Base-by-base conservation (phyloP, 2,888 invertebrate genomes). In the Azorinus chamasolen region DNA sequence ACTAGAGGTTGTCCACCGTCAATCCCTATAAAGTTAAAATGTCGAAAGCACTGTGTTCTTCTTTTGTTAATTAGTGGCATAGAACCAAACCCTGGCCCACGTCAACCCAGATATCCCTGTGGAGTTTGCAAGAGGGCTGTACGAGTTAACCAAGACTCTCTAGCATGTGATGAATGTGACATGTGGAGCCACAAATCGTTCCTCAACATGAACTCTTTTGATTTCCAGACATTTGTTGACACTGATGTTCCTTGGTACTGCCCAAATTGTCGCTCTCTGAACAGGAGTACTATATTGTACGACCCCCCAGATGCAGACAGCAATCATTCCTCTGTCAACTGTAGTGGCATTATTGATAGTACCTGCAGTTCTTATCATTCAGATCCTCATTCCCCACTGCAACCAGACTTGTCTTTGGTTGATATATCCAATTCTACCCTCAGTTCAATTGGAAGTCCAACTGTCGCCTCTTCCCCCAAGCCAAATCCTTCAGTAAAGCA, bases 61-160 rank as follows among this genome's bases (percentile, higher is more conserved):
- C 37, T 55, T 8, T 18, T 55, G 20, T 2, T 55, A n/a, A 39
- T 55, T n/a, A 63, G 63, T 46, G 66, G 63, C 8, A 68, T 68
- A 27, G 74, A 74, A 46, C 43, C 57, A 24, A 66, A 68, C 46
- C 69, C 74, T 16, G 69, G 69, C 20, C 75, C 69, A 27, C 39
- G 62, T 20, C 45, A 43, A 4, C 74, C 69, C 5, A 57, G 45
- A 45, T 69, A 25, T 32, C 69, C 74, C 1, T 69, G 68, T 39
- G 58, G 27, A 2, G 62, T 74, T 3, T 74, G 68, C 37, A 8
- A 22, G 6, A 59, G 46, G 37, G 73, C 50, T 32, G 58, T 58
- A 32, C 58, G 59, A 41, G 12, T 6, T 0, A n/a, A n/a, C n/a
- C n/a, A n/a, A n/a, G n/a, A n/a, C n/a, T 16, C 59, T 14, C 24